Evolutionary conservation across 2,888 invertebrate genomes (phyloP).

Genomic region (Cheilosia urbana): DNA sequence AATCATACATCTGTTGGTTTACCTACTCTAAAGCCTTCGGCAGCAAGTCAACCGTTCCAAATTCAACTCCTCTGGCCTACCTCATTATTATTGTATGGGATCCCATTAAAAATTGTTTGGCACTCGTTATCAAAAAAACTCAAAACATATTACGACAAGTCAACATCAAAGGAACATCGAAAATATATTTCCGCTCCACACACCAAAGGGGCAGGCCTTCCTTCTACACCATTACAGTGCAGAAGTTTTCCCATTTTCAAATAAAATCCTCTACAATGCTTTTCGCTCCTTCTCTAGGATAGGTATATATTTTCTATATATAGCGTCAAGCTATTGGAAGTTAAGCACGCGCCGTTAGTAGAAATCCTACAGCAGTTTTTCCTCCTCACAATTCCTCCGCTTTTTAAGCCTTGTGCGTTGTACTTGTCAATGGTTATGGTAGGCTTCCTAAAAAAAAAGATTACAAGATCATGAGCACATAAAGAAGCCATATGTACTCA

Average conservation of each 20-base stretch:
- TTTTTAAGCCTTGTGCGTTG: too few relatives aligned
- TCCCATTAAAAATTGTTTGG: constrained; percentile 7
- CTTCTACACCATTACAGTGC: constrained; percentile 4
- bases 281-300: background rate
- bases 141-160: constrained; percentile 54
- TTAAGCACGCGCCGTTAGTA: constrained; percentile 20
- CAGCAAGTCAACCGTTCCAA: too few relatives aligned
- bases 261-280: constrained; percentile 38
- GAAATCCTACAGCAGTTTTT: background rate
- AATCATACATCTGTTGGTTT: too few relatives aligned
- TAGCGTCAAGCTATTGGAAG: constrained; percentile 10
- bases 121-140: constrained; percentile 44
- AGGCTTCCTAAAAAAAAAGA: background rate
- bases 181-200: constrained; percentile 27
- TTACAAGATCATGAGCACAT: background rate
- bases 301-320: constrained; percentile 16
- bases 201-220: background rate
- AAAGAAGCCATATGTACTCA: background rate
- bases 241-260: constrained; percentile 52
- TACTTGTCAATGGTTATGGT: too few relatives aligned
- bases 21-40: too few relatives aligned
- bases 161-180: constrained; percentile 41
- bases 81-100: too few relatives aligned
- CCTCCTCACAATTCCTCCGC: too few relatives aligned
- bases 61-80: too few relatives aligned